Base-by-base conservation (phyloP, 1,140 invertebrate genomes). In the Vanessa atalanta region DNA sequence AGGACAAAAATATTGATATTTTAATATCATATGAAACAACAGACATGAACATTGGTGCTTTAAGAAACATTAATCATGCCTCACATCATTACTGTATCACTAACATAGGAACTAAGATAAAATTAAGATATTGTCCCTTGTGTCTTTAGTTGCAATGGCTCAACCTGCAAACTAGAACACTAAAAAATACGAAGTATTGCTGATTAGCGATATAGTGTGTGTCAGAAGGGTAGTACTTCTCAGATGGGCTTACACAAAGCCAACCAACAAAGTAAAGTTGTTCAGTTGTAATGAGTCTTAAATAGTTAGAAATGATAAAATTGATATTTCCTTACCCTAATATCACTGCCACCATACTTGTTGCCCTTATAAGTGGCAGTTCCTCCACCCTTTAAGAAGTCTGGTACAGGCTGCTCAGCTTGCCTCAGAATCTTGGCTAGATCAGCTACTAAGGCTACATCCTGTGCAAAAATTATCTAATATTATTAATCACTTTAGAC, bases 391-490 rank as follows among this genome's bases (percentile, higher is more conserved):
- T 89, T 78, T 1, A 97, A 78, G 88, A 95, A 97, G 7, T 95
- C 94, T 0, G 96, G 96, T 13, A 96, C 88, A 0, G 89, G 71
- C 81, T 96, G 95, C 0, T 91, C 89, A 2, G 96, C 95, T 75
- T 95, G 94, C 55, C 92, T 93, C 5, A 99, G 91, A 69, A 98
- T 96, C 78, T 95, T 95, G 0, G 96, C 94, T 11, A 99, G 88
- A 74, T 95, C 94, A 0, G 87, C 87, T 1, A 95, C 95, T 0
- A 99, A 57, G 0, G 79, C 76, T 0, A 55, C 63, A 88, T 99
- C 97, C 16, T 88, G 57, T 65, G 47, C 70, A 51, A 72, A 51
- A 43, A 43, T 9, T 43, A 43, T 43, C 4, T n/a, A 65, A 15
- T n/a, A 14, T 15, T 51, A 51, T 51, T 51, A 12, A 6, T n/a